Evolutionary conservation across 1,140 invertebrate species (phyloP), one percentile per base, ranked within the genome.

Genomic region (Drosophila parvula): DNA sequence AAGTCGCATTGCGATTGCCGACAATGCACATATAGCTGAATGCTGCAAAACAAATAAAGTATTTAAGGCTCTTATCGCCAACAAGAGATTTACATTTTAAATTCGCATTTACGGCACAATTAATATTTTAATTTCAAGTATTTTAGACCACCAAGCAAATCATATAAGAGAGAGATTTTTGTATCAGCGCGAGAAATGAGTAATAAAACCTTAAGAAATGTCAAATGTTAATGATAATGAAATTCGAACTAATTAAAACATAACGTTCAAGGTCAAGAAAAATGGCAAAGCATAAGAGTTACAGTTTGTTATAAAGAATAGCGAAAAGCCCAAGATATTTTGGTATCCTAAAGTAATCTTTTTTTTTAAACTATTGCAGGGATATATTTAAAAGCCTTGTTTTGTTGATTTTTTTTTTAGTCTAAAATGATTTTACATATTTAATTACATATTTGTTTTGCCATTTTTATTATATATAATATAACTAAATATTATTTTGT

Each of bases 91-190:
- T 14, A 2, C 38, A 30, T 11, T 41, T 65, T 38, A 11, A 32
- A 30, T 6, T 38, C 10, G n/a, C 12, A 12, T 32, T 41, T 64
- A 16, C 16, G 18, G 34, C 27, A 32, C 27, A 50, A 50, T 40
- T 16, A 41, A 50, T 34, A 50, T 48, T 30, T n/a, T 40, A 27
- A 32, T 27, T 50, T 43, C 18, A 18, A 0, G 9, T 18, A 38
- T n/a, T 8, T 67, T 48, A 22, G 57, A 64, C 60, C 60, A 16
- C 43, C 59, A 38, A 41, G 34, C 3, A 22, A 45, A 10, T 6
- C 27, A 14, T 22, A 22, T 22, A 22, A 22, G 22, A 22, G 22
- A 22, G 22, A 4, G 16, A 14, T 14, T 34, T 1, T 47, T 38
- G 0, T 40, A 47, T 62, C 10, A 62, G 27, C 16, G 1, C 36